phyloP scores from a whole-genome alignment of 2,113 vertebrate genomes.

The Pipra filicauda region DNA sequence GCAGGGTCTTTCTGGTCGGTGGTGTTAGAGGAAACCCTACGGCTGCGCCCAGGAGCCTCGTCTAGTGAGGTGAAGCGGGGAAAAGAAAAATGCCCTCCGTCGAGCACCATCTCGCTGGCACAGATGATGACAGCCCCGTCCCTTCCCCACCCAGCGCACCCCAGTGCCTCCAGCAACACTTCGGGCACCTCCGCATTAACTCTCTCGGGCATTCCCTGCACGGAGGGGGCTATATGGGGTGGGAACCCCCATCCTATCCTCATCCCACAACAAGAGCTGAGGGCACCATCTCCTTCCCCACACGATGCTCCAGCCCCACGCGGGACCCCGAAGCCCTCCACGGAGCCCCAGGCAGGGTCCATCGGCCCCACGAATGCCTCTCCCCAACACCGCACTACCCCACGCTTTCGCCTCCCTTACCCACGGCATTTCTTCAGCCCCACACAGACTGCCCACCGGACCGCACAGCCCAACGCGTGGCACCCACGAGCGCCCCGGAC shows the following conservation, averaged over 20 bases:
- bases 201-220: not conserved
- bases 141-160: not conserved
- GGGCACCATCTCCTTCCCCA: not conserved
- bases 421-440: fast-evolving
- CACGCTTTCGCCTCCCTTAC: not conserved
- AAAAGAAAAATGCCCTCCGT: not conserved
- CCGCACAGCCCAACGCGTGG: not conserved
- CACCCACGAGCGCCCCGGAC: not conserved
- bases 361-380: not conserved
- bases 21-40: too few species aligned
- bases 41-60: not conserved
- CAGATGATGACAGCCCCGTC: not conserved
- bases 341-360: not conserved
- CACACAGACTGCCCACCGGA: not conserved
- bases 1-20: too few species aligned
- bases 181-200: not conserved
- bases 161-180: not conserved
- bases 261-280: fast-evolving
- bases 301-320: not conserved
- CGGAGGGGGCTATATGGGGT: fast-evolving
- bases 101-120: not conserved
- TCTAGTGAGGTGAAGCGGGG: not conserved
- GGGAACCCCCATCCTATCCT: not conserved
- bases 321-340: not conserved
- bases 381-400: not conserved